phyloP scores from a whole-genome alignment of 2,888 invertebrate species.

The Caenorhabditis becei region DNA sequence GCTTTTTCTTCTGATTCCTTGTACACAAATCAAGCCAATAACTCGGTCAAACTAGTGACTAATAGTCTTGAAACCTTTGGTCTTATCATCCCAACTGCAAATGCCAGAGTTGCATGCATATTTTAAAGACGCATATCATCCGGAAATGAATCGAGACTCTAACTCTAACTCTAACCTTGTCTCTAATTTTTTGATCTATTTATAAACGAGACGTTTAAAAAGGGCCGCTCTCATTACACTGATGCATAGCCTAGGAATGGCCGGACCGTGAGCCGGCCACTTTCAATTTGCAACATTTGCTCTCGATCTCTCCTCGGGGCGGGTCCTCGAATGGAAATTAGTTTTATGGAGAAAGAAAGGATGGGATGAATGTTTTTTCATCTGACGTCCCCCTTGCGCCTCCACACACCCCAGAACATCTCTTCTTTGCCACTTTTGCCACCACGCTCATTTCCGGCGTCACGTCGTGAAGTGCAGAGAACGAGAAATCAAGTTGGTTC shows the following conservation, averaged over 20 bases:
- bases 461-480: slow-evolving; percentile 20
- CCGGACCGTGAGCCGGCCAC: slow-evolving; percentile 34
- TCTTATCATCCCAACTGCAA: slow-evolving; percentile 1
- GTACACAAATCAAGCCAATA: slow-evolving; percentile 16
- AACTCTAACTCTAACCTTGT: background rate
- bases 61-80: background rate
- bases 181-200: slow-evolving; percentile 35
- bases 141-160: slow-evolving; percentile 12
- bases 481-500: slow-evolving; percentile 10
- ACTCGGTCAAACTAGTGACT: background rate
- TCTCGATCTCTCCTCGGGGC: slow-evolving; percentile 36
- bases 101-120: background rate
- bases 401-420: slow-evolving; percentile 28
- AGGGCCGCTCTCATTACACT: slow-evolving; percentile 34
- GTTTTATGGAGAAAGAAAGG: slow-evolving; percentile 46
- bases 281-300: slow-evolving; percentile 58
- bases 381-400: slow-evolving; percentile 9
- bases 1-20: background rate
- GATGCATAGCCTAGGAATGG: slow-evolving; percentile 33
- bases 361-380: slow-evolving; percentile 45
- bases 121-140: slow-evolving; percentile 12
- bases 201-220: slow-evolving; percentile 32
- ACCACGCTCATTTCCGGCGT: slow-evolving; percentile 33
- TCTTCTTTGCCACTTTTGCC: background rate
- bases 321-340: slow-evolving; percentile 53